Evolutionary conservation across 2,113 vertebrate species (phyloP), one percentile per base, ranked within the genome.

Genomic region (Apistogramma diplotaenia): DNA sequence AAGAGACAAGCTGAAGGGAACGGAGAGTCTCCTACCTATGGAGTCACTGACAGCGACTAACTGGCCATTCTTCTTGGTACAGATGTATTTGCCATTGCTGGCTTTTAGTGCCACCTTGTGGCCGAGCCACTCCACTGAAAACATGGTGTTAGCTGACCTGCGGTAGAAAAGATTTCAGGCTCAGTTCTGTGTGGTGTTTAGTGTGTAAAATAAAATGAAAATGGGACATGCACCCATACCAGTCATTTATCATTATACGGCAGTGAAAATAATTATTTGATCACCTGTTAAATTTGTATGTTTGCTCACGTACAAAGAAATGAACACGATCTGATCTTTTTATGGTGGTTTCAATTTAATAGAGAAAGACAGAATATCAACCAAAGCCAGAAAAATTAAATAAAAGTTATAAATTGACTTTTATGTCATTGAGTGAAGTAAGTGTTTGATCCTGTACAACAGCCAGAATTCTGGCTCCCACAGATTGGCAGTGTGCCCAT

Each of bases 1-100:
- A 51, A 51, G 6, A 57, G 21, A 1, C 6, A 18, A 3, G 29
- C 2, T 1, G n/a, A 71, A 23, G 2, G 43, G 19, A 21, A 23
- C 1, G 61, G 55, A 19, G 29, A 4, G 3, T 10, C 3, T 74
- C 94, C 95, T 72, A 98, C 98, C 97, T 83, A 96, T 92, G 0
- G 95, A 88, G 19, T 97, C 97, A 9, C 97, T 97, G 91, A 96
- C 92, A 0, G 98, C 97, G 0, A 97, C 94, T 60, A 99, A 95
- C 92, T 99, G 98, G 35, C 98, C 97, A 0, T 98, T 99, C 94
- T 96, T 97, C 95, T 99, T 99, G 89, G 95, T 97, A 94, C 96
- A 97, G 85, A 99, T 92, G 2, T 98, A 99, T 89, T 98, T 98
- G 55, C 97, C 97, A 2, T 98, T 99, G 94, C 94, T 96, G 81